Percentiles rank a stretch among this genome's conserved stretches.
Evolutionary conservation across 2,888 invertebrate genomes (phyloP).

Genomic region (Hyalella azteca): DNA sequence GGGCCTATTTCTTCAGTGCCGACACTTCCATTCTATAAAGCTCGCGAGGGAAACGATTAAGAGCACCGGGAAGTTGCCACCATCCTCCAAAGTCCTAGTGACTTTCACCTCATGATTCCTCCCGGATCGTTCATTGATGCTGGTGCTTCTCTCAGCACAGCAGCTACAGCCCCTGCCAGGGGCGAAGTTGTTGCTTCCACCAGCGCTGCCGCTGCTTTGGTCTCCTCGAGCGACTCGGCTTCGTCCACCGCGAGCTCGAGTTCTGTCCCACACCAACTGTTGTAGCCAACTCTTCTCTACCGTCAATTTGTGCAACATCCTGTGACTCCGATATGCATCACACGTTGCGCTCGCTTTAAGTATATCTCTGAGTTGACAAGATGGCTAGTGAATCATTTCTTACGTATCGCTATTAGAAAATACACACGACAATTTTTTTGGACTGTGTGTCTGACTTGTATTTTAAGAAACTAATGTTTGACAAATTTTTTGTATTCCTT

Average conservation of each 20-base stretch:
- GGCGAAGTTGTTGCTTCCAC: not conserved
- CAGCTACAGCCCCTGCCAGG: not conserved
- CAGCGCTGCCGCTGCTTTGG: not conserved
- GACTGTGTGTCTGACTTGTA: no score
- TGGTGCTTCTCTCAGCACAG: not conserved
- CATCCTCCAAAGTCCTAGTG: constrained; percentile 84
- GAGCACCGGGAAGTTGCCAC: constrained; percentile 81
- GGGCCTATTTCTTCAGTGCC: no score
- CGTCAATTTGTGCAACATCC: no score
- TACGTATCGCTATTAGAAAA: no score
- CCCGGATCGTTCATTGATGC: not conserved
- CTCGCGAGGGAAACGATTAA: constrained; percentile 92
- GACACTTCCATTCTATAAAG: constrained; percentile 96
- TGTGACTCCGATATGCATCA: no score
- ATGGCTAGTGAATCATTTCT: no score
- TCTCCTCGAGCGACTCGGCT: not conserved
- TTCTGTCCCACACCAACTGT: not conserved
- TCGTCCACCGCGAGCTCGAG: not conserved
- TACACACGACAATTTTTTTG: no score
- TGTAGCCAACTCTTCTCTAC: not conserved
- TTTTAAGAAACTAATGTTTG: no score
- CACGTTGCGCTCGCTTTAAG: no score
- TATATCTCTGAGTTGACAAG: no score
- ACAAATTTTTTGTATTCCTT: no score
- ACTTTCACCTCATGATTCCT: constrained; percentile 57